Conservation (phyloP, 2,113 vertebrate genomes). For the Barnardius zonarius region DNA sequence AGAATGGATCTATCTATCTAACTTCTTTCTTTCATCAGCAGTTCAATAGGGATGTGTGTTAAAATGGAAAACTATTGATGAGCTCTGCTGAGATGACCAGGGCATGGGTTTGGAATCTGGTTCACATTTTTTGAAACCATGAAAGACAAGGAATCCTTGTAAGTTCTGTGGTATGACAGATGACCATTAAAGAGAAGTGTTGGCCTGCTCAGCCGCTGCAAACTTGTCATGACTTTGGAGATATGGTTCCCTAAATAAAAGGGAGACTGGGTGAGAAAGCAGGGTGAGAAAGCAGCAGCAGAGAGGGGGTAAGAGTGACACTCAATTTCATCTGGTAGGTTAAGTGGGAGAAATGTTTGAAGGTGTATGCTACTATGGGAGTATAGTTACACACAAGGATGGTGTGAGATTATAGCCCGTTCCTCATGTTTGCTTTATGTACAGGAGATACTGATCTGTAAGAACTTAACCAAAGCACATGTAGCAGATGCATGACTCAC, state of each 20-base stretch:
- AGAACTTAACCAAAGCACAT: conserved; percentile 28
- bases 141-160: background rate
- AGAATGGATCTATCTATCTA: background rate
- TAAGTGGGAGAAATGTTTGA: background rate
- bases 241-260: background rate
- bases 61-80: background rate
- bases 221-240: background rate
- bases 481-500: conserved; percentile 66
- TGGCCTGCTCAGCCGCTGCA: background rate
- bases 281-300: background rate
- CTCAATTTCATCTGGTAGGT: background rate
- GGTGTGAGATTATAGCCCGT: background rate
- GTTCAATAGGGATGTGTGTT: background rate
- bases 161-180: background rate
- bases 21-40: background rate
- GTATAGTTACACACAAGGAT: background rate
- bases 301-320: background rate
- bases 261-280: background rate
- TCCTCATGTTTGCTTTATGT: background rate
- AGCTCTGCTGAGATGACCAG: background rate
- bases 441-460: background rate
- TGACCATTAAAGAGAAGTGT: background rate
- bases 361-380: background rate
- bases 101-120: background rate
- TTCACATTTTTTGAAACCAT: background rate